A percentile compares a stretch with the other conserved stretches of the same genome.
phyloP scores from a whole-genome alignment of 2,888 invertebrate genomes.

The Sabellastarte sp. region DNA sequence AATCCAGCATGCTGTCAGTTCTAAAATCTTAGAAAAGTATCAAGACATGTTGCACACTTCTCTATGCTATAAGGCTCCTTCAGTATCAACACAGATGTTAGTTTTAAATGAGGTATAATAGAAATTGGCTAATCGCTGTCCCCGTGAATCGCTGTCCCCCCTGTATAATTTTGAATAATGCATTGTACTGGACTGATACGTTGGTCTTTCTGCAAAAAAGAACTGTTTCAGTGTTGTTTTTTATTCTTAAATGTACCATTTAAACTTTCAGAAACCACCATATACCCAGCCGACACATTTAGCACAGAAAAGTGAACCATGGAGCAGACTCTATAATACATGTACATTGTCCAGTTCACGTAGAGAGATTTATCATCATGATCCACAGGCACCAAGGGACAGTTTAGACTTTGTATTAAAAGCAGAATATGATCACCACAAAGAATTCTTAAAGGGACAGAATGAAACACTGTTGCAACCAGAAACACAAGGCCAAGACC shows the following conservation, averaged over 20 bases:
- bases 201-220: too few species aligned
- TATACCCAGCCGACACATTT: conserved; percentile 48
- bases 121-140: too few species aligned
- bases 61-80: too few species aligned
- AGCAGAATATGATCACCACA: conserved; percentile 56
- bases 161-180: too few species aligned
- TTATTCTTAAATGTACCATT: neutral
- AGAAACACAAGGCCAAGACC: conserved; percentile 50
- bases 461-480: conserved; percentile 54
- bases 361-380: conserved; percentile 49
- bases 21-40: too few species aligned
- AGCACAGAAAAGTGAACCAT: conserved; percentile 52
- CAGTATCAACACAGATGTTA: too few species aligned
- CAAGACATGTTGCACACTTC: too few species aligned
- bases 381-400: conserved; percentile 55
- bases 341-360: conserved; percentile 51
- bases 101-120: too few species aligned
- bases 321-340: conserved; percentile 49
- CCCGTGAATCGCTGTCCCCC: too few species aligned
- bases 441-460: conserved; percentile 47
- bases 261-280: conserved; percentile 39
- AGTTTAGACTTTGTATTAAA: conserved; percentile 58
- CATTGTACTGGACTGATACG: too few species aligned
- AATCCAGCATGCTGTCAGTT: too few species aligned
- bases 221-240: too few species aligned